These are phyloP conservation scores for Cosmia pyralina DNA, from an alignment of 2,888 invertebrate genomes.

Conservation along the genomic window DNA sequence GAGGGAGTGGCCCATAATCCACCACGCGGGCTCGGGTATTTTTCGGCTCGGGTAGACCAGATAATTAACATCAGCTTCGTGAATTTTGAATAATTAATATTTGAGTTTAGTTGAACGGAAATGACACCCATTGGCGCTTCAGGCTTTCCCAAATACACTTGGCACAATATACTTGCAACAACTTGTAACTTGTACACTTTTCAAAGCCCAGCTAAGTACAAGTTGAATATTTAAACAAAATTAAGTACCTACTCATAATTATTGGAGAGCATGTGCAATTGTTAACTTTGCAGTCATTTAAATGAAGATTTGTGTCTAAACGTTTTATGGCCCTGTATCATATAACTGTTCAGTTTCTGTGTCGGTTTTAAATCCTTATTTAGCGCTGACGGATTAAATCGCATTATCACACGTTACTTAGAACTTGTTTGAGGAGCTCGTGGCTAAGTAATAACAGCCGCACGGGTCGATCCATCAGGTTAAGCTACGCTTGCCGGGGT, in stretches of 20 bases:
- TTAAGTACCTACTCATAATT: background rate
- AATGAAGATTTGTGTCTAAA: no score
- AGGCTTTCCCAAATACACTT: constrained; percentile 6
- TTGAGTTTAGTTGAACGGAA: constrained; percentile 5
- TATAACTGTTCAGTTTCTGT: background rate
- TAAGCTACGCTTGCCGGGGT: no score
- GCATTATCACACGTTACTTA: background rate
- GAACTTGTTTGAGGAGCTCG: no score
- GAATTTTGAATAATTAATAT: constrained; percentile 13
- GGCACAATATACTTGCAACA: background rate
- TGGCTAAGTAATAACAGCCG: no score
- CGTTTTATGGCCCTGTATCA: background rate
- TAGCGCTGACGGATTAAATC: background rate
- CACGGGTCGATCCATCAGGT: no score
- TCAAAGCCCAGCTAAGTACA: background rate
- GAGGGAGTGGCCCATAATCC: no score
- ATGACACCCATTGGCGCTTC: background rate
- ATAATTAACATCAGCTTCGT: no score
- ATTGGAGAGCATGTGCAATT: background rate
- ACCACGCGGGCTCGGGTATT: no score
- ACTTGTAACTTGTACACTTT: background rate
- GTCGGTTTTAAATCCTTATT: background rate
- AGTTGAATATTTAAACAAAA: constrained; percentile 1
- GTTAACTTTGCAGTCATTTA: background rate
- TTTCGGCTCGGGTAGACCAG: no score